Evolutionary conservation across 2,113 vertebrate genomes (phyloP).

Genomic region (Pachycephala philippinensis): DNA sequence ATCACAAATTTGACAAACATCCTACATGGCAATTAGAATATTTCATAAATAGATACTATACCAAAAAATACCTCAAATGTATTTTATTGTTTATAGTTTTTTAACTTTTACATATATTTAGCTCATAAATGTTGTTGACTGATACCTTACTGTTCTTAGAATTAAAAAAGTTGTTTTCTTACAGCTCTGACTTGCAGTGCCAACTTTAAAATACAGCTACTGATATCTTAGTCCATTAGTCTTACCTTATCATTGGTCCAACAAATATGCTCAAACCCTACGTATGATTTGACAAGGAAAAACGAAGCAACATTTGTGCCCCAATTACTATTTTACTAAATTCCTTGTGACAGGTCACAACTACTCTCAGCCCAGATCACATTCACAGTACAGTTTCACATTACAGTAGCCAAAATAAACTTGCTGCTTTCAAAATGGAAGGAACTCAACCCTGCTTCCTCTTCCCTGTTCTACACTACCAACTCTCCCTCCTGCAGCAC

Average conservation of each 20-base stretch:
- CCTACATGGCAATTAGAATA: background rate
- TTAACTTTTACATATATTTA: background rate
- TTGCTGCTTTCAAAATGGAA: slow-evolving; percentile 55
- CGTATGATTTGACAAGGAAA: background rate
- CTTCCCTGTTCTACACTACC: background rate
- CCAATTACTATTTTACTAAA: background rate
- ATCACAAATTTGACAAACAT: background rate
- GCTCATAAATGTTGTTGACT: background rate
- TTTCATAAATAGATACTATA: background rate
- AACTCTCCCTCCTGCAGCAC: background rate
- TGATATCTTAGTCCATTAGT: background rate
- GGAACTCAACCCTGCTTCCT: slow-evolving; percentile 33
- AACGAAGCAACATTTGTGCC: background rate
- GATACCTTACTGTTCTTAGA: background rate
- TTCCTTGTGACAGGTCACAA: slow-evolving; percentile 14
- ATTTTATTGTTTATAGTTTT: background rate
- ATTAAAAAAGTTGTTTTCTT: background rate
- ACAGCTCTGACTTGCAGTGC: background rate
- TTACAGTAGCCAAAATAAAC: slow-evolving; percentile 57
- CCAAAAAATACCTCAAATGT: background rate
- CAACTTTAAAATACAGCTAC: background rate
- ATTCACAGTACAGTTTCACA: slow-evolving; percentile 31
- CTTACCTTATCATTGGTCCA: background rate
- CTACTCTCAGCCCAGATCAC: background rate
- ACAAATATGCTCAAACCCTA: background rate